Evolutionary conservation across 2,113 vertebrate genomes (phyloP).

Genomic region (Ceratotherium simum): DNA sequence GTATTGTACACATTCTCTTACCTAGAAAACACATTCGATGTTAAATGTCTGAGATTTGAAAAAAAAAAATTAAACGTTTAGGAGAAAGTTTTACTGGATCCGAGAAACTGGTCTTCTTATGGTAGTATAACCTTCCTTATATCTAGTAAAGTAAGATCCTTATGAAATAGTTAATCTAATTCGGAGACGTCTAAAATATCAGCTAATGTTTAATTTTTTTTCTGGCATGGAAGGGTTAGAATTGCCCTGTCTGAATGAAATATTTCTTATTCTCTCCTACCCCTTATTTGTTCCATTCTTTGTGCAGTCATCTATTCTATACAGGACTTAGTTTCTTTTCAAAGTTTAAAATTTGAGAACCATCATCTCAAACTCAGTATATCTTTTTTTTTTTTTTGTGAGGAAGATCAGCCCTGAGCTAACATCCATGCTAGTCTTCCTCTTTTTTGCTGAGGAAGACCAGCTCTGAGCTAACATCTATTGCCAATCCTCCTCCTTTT

Average conservation of each 20-base stretch:
- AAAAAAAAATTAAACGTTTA: constrained; percentile 36
- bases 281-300: not conserved
- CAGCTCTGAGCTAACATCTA: too few relatives aligned
- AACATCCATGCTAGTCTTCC: too few relatives aligned
- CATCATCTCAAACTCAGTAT: not conserved
- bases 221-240: constrained; percentile 5
- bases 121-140: constrained; percentile 10
- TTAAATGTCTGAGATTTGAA: constrained; percentile 35
- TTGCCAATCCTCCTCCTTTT: too few relatives aligned
- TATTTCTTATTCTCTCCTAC: constrained; percentile 29
- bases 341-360: constrained; percentile 57
- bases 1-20: constrained; percentile 37
- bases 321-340: constrained; percentile 48
- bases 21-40: constrained; percentile 37
- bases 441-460: too few relatives aligned
- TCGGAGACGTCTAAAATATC: constrained; percentile 30
- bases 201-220: constrained; percentile 52
- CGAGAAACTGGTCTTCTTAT: constrained; percentile 13
- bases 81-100: constrained; percentile 3
- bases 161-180: constrained; percentile 60
- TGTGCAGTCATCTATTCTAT: constrained; percentile 10
- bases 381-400: not conserved
- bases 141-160: not conserved
- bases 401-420: too few relatives aligned
- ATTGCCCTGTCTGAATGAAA: constrained; percentile 34